Evolutionary conservation across 2,113 vertebrate genomes (phyloP).

Genomic region (Chloebia gouldiae): DNA sequence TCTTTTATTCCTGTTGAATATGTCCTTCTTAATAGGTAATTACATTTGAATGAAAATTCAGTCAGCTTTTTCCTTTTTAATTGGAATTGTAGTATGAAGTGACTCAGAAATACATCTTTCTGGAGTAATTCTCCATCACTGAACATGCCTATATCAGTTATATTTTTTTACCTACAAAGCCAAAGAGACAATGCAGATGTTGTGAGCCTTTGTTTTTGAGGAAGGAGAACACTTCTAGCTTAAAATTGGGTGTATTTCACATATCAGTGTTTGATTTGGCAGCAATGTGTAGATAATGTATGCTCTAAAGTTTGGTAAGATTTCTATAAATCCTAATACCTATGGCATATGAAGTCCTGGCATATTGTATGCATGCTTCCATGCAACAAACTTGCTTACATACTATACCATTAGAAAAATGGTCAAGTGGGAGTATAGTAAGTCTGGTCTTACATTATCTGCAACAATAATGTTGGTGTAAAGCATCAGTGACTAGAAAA

Average conservation of each 20-base stretch:
- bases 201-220: not conserved
- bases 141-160: not conserved
- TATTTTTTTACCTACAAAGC: not conserved
- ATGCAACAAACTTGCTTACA: not conserved
- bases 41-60: not conserved
- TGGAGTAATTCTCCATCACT: not conserved
- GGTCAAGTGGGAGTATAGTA: not conserved
- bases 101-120: not conserved
- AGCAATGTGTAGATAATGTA: not conserved
- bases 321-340: constrained; percentile 14
- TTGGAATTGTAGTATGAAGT: not conserved
- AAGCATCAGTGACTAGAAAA: not conserved
- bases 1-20: not conserved
- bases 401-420: not conserved
- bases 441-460: not conserved
- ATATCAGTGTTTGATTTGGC: not conserved
- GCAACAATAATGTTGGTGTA: not conserved
- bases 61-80: not conserved
- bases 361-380: not conserved
- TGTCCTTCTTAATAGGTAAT: not conserved
- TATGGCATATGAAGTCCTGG: not conserved
- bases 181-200: not conserved
- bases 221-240: not conserved
- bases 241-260: not conserved
- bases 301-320: not conserved